A percentile compares a stretch with the other conserved stretches of the same genome.
These are phyloP conservation scores for Epinephelus cyanopodus DNA, from an alignment of 2,113 vertebrate genomes.

Conservation along the genomic window DNA sequence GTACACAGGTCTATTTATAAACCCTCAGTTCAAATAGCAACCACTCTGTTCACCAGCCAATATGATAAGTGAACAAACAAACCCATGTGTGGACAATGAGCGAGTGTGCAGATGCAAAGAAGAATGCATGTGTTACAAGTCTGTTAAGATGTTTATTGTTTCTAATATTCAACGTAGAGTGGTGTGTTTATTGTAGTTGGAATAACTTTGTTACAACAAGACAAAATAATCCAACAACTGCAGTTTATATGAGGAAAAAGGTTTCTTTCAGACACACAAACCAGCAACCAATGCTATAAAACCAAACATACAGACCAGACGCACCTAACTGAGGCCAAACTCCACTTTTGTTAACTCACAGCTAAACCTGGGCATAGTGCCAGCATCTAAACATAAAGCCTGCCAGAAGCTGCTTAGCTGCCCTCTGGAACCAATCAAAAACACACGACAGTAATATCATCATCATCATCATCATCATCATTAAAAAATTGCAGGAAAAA, in stretches of 20 bases:
- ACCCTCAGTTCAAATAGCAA: slow-evolving; percentile 74
- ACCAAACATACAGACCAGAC: slow-evolving; percentile 9
- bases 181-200: neutral
- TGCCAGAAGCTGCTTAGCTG: slow-evolving; percentile 26
- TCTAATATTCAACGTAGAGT: neutral
- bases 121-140: neutral
- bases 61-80: slow-evolving; percentile 69
- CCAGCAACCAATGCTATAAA: neutral
- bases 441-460: slow-evolving; percentile 46
- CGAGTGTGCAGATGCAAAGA: slow-evolving; percentile 16
- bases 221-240: neutral
- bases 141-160: neutral
- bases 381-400: slow-evolving; percentile 42
- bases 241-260: neutral
- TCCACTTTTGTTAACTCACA: slow-evolving; percentile 38
- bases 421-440: slow-evolving; percentile 49
- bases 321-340: slow-evolving; percentile 30
- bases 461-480: slow-evolving; percentile 45
- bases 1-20: slow-evolving; percentile 77
- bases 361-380: slow-evolving; percentile 40
- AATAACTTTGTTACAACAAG: neutral
- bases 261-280: neutral
- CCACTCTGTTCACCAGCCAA: slow-evolving; percentile 59
- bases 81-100: slow-evolving; percentile 45
- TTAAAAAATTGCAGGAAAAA: neutral